These are phyloP conservation scores for Homarus americanus DNA, from an alignment of 1,140 invertebrate species.

Conservation along the genomic window DNA sequence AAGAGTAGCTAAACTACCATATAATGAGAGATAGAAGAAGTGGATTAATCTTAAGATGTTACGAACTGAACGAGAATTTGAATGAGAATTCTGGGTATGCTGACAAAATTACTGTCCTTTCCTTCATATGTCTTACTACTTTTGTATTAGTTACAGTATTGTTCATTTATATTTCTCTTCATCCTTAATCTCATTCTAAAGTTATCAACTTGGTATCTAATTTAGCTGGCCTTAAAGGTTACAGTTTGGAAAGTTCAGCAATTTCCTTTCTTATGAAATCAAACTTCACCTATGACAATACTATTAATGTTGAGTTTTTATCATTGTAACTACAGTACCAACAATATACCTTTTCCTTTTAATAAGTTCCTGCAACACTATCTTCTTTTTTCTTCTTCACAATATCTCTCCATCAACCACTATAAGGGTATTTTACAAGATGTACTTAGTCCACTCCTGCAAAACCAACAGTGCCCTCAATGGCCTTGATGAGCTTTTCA, in stretches of 20 bases:
- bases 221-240: background rate
- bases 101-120: constrained; percentile 1
- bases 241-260: background rate
- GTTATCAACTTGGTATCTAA: background rate
- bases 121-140: background rate
- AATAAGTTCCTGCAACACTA: background rate
- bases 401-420: background rate
- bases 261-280: background rate
- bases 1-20: constrained; percentile 19
- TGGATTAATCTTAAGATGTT: constrained; percentile 6
- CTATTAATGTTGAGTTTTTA: too few relatives aligned
- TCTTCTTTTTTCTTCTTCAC: background rate
- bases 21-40: constrained; percentile 26
- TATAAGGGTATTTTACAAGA: background rate
- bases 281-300: background rate
- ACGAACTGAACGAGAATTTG: background rate
- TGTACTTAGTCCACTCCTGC: constrained; percentile 94
- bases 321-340: background rate
- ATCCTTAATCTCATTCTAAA: background rate
- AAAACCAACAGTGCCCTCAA: constrained; percentile 98
- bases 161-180: background rate
- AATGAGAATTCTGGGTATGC: constrained; percentile 1
- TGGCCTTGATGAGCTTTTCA: constrained; percentile 96
- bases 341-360: background rate
- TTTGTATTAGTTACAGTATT: background rate